Evolutionary conservation across 2,113 vertebrate species (phyloP), one percentile per base, ranked within the genome.

Genomic region (Aplodontia rufa): DNA sequence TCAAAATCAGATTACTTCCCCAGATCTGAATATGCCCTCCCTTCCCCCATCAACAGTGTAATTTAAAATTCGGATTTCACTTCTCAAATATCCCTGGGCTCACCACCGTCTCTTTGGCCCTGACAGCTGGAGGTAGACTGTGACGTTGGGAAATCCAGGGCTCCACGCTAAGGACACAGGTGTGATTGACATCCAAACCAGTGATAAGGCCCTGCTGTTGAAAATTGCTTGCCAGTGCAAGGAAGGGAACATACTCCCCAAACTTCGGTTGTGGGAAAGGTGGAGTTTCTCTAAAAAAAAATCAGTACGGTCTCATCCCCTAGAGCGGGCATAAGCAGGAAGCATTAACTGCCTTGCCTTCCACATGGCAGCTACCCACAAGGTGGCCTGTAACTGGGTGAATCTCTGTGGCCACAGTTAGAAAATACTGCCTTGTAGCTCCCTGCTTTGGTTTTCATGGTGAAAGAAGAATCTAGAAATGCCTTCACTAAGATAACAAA

Each of bases 1-100:
- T 96, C 47, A 35, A 3, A 42, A 16, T 84, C 1, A 96, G 97
- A 98, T 96, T 22, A 71, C 92, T 98, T 96, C 94, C 97, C 22
- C 98, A 98, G 97, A 96, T 76, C 88, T 58, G 45, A 66, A 0
- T 75, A 49, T 24, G 20, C 8, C 80, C 96, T 58, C 94, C 72
- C n/a, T 80, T 45, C 66, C 74, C 81, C 64, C 66, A 89, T 42
- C 86, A 4, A 2, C 16, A 87, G 90, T 86, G 95, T 89, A 91
- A 93, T 87, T 93, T 17, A 64, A 96, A 96, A 45, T 37, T 1
- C 66, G 45, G 87, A n/a, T 42, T 88, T 93, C 28, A 71, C 13
- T 80, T 80, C 94, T 84, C 96, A 94, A 88, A 55, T 58, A 51
- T 20, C 87, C 75, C 20, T 53, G 11, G 83, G 75, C 83, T 64